Conservation (phyloP, 1,140 invertebrate genomes). For the Megalopta genalis region DNA sequence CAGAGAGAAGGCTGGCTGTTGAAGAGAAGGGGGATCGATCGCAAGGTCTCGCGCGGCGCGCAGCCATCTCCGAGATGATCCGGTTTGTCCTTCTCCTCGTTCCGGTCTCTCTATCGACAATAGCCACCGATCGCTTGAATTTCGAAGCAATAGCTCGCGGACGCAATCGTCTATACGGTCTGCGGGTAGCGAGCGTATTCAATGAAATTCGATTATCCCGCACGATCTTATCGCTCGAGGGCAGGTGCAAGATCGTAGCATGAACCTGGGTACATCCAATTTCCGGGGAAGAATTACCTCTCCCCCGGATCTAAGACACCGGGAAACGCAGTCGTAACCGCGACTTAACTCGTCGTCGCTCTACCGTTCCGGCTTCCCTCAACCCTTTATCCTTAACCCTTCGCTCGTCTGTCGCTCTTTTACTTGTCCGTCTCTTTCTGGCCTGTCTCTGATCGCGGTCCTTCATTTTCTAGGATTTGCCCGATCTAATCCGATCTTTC, state of each 20-base stretch:
- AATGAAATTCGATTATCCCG: constrained; percentile 66
- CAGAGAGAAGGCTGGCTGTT: too few relatives aligned
- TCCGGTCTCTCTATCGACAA: constrained; percentile 37
- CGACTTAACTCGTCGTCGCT: constrained; percentile 62
- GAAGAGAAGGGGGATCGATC: constrained; percentile 9
- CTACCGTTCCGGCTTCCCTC: not conserved
- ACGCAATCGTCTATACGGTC: constrained; percentile 52
- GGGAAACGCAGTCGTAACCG: constrained; percentile 59
- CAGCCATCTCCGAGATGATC: constrained; percentile 38
- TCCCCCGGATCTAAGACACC: constrained; percentile 55
- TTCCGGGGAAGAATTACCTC: constrained; percentile 70
- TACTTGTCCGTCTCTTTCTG: too few relatives aligned
- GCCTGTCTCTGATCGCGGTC: too few relatives aligned
- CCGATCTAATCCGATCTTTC: too few relatives aligned
- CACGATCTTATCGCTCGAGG: constrained; percentile 54
- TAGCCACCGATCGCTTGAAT: constrained; percentile 48
- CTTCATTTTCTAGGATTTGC: too few relatives aligned
- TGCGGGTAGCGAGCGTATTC: constrained; percentile 53
- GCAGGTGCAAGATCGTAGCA: constrained; percentile 54
- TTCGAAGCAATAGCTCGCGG: constrained; percentile 56
- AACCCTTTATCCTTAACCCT: not conserved
- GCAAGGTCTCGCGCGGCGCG: not conserved
- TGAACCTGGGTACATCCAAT: constrained; percentile 66
- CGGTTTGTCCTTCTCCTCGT: constrained; percentile 37
- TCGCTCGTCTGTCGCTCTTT: too few relatives aligned